Conservation (phyloP, 2,888 invertebrate species). For the Sphaerophoria taeniata region DNA sequence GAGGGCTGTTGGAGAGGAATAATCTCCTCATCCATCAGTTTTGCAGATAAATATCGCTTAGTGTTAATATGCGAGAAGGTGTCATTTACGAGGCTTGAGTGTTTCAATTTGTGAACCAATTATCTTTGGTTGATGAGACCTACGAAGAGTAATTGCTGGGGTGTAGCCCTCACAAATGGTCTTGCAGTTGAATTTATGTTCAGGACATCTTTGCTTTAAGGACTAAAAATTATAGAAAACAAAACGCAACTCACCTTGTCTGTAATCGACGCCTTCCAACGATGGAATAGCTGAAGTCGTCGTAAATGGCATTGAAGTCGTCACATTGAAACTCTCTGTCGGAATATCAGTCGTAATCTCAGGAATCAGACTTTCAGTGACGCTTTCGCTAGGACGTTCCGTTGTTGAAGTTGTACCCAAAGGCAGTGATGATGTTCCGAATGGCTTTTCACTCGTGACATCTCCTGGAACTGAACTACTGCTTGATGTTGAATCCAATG, state of each 20-base stretch:
- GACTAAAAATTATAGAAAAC: too few species aligned
- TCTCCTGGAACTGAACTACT: slow-evolving; percentile 68
- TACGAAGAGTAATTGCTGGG: not conserved
- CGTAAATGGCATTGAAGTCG: slow-evolving; percentile 75
- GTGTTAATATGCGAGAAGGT: slow-evolving; percentile 28
- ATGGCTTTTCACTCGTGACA: not conserved
- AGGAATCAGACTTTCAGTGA: slow-evolving; percentile 36
- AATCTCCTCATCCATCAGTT: slow-evolving; percentile 47
- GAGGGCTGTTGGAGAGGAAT: not conserved
- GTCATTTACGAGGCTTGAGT: slow-evolving; percentile 48
- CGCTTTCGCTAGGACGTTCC: slow-evolving; percentile 36
- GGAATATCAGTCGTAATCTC: slow-evolving; percentile 48
- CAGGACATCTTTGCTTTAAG: not conserved
- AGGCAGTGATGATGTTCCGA: slow-evolving; percentile 38
- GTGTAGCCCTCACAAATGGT: too few species aligned
- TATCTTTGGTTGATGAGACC: slow-evolving; percentile 11
- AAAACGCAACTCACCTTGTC: slow-evolving; percentile 78
- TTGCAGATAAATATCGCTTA: slow-evolving; percentile 12
- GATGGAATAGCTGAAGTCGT: slow-evolving; percentile 78
- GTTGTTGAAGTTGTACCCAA: slow-evolving; percentile 41
- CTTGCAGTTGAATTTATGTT: not conserved
- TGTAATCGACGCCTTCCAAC: slow-evolving; percentile 82
- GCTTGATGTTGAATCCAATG: slow-evolving; percentile 24
- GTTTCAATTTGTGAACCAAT: slow-evolving; percentile 33
- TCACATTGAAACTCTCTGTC: slow-evolving; percentile 64